phyloP scores from a whole-genome alignment of 2,797 vertebrate species.

The Pseudochromis fuscus region DNA sequence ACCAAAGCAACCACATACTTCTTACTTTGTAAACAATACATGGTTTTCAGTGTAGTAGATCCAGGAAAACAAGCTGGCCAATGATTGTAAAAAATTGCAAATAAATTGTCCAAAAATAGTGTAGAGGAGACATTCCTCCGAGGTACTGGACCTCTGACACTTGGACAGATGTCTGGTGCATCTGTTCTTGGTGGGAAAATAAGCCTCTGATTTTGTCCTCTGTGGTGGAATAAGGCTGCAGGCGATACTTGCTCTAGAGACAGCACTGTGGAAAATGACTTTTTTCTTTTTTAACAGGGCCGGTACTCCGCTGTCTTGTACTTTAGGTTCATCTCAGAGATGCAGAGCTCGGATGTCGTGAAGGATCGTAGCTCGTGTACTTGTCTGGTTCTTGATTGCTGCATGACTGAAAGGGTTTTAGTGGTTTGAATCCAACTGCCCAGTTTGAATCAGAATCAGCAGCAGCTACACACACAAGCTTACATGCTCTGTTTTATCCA shows the following conservation, averaged over 20 bases:
- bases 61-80: conserved; percentile 34
- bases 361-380: conserved; percentile 24
- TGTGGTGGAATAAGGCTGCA: conserved; percentile 72
- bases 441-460: conserved; percentile 2
- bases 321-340: conserved; percentile 33
- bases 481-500: conserved; percentile 34
- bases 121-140: conserved; percentile 57
- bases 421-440: neutral
- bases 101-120: conserved; percentile 26
- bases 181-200: conserved; percentile 68
- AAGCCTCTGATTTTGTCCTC: conserved; percentile 56
- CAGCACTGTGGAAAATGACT: conserved; percentile 67
- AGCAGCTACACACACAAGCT: conserved; percentile 10
- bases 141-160: conserved; percentile 66
- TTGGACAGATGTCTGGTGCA: conserved; percentile 45
- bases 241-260: conserved; percentile 64
- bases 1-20: too few species aligned
- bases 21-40: too few species aligned
- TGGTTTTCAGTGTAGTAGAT: neutral
- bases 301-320: conserved; percentile 44
- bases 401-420: neutral
- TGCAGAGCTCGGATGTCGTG: conserved; percentile 11
- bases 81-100: conserved; percentile 31
- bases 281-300: conserved; percentile 45
- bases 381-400: conserved; percentile 15